These are phyloP conservation scores for Holotrichia oblita DNA, from an alignment of 1,140 invertebrate species.

Conservation along the genomic window DNA sequence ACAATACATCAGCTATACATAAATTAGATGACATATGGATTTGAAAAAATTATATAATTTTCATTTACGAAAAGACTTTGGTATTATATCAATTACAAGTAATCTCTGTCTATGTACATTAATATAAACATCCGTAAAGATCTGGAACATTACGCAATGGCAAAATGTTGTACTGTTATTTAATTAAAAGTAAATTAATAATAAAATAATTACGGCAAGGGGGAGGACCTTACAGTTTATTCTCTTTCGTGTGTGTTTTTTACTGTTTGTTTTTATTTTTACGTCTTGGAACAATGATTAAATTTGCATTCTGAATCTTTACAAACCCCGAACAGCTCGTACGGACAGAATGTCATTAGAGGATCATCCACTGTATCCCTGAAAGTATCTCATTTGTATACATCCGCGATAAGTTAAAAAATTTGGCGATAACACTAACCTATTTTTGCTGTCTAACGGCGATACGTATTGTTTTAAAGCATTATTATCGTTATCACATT, in stretches of 20 bases:
- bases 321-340: conserved; percentile 37
- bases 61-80: conserved; percentile 12
- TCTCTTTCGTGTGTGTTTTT: too few species aligned
- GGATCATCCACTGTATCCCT: conserved; percentile 40
- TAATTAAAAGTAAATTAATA: not conserved
- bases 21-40: conserved; percentile 6
- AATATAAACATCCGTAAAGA: not conserved
- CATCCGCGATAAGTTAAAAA: not conserved
- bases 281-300: conserved; percentile 40
- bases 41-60: not conserved
- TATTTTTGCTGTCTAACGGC: conserved; percentile 39
- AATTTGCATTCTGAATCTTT: conserved; percentile 41
- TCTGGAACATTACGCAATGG: conserved; percentile 24
- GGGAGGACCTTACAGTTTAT: conserved; percentile 26
- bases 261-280: too few species aligned
- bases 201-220: too few species aligned
- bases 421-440: conserved; percentile 7
- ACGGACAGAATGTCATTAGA: conserved; percentile 41
- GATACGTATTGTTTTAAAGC: conserved; percentile 35
- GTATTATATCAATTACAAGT: conserved; percentile 5
- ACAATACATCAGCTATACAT: conserved; percentile 11
- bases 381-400: conserved; percentile 45
- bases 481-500: conserved; percentile 6
- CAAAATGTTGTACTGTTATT: conserved; percentile 23
- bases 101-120: not conserved